Conservation (phyloP, 2,113 vertebrate species). For the Lucifuga dentata region DNA sequence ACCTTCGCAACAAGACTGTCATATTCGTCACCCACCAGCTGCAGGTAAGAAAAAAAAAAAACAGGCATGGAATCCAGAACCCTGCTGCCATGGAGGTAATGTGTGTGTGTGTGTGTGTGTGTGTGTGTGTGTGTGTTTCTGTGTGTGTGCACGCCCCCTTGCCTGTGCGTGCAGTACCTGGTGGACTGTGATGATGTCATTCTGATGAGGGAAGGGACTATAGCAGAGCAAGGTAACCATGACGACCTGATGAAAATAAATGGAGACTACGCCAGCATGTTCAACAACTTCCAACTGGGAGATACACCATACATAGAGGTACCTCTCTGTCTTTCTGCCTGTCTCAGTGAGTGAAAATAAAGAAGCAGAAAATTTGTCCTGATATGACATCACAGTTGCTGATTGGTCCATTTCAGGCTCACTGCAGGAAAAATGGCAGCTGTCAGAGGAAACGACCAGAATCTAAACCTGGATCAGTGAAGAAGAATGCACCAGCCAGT, state of each 20-base stretch:
- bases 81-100: not conserved
- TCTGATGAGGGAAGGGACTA: conserved; percentile 93
- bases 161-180: conserved; percentile 85
- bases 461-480: conserved; percentile 89
- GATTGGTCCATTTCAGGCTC: conserved; percentile 77
- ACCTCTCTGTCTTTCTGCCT: conserved; percentile 4
- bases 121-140: not conserved
- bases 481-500: conserved; percentile 87
- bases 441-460: conserved; percentile 90
- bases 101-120: conserved; percentile 3
- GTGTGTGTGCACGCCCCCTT: conserved; percentile 1
- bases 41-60: conserved; percentile 84
- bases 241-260: conserved; percentile 91
- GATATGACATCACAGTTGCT: too few relatives aligned
- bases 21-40: conserved; percentile 94
- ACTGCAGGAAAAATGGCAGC: conserved; percentile 85
- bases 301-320: conserved; percentile 91
- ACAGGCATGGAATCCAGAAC: not conserved
- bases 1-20: conserved; percentile 89
- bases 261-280: conserved; percentile 92
- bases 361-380: too few relatives aligned
- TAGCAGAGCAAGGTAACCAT: conserved; percentile 91
- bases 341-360: too few relatives aligned
- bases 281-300: conserved; percentile 92
- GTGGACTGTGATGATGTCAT: conserved; percentile 94